Conservation (phyloP, 1,140 invertebrate species). For the Ooceraea biroi region DNA sequence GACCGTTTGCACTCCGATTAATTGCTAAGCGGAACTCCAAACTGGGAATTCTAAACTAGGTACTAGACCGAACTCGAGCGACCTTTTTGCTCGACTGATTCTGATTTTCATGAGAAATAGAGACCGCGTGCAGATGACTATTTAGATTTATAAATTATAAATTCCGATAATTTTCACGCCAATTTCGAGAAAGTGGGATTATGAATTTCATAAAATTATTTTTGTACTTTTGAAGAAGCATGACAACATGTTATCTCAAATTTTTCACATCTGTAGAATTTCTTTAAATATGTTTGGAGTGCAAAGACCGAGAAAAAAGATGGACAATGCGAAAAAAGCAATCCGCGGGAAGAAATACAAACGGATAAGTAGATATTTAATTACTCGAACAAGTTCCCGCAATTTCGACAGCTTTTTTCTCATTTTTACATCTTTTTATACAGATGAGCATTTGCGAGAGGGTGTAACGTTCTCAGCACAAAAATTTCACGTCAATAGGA, state of each 20-base stretch:
- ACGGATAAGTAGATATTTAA: conserved; percentile 2
- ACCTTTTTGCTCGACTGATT: no score
- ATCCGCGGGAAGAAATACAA: not conserved
- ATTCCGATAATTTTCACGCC: no score
- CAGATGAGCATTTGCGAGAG: not conserved
- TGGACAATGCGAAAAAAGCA: not conserved
- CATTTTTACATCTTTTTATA: not conserved
- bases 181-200: no score
- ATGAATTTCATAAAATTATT: no score
- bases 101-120: not conserved
- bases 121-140: no score
- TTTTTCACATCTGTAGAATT: not conserved
- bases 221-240: no score
- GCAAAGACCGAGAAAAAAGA: conserved; percentile 2
- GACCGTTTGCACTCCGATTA: not conserved
- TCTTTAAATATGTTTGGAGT: not conserved
- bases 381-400: not conserved
- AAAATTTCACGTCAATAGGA: not conserved
- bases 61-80: no score
- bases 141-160: no score
- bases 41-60: no score
- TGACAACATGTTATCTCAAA: not conserved
- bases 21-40: not conserved
- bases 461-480: not conserved
- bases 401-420: not conserved